These are phyloP conservation scores for Mycetomoellerius zeteki DNA, from an alignment of 1,140 invertebrate genomes.

Conservation along the genomic window DNA sequence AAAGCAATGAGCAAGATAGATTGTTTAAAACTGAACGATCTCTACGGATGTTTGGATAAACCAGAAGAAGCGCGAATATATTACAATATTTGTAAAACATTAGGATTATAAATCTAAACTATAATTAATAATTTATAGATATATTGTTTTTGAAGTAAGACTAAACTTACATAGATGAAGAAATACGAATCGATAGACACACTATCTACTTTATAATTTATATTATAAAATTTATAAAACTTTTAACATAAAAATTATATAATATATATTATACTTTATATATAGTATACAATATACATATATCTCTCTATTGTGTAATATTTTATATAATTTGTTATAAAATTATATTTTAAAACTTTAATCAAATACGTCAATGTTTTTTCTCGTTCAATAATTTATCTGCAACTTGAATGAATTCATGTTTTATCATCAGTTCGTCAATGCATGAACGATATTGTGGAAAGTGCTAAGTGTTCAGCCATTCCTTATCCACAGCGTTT, in stretches of 20 bases:
- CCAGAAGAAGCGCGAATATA: conserved; percentile 16
- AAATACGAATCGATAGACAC: background rate
- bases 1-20: conserved; percentile 38
- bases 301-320: too few relatives aligned
- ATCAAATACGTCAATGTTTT: background rate
- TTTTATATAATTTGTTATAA: too few relatives aligned
- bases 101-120: background rate
- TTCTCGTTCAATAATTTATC: background rate
- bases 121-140: background rate
- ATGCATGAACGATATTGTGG: background rate
- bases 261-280: too few relatives aligned
- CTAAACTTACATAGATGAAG: background rate
- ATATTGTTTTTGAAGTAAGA: background rate
- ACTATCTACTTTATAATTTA: background rate
- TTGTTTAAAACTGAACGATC: conserved; percentile 26
- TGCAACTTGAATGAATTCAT: background rate
- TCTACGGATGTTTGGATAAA: conserved; percentile 21
- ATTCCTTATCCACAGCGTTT: conserved; percentile 93
- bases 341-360: background rate
- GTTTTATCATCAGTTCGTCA: background rate
- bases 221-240: background rate
- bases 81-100: conserved; percentile 3
- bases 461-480: background rate
- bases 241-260: too few relatives aligned
- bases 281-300: too few relatives aligned